Evolutionary conservation across 2,113 vertebrate species (phyloP).

Genomic region (Sturnira hondurensis): DNA sequence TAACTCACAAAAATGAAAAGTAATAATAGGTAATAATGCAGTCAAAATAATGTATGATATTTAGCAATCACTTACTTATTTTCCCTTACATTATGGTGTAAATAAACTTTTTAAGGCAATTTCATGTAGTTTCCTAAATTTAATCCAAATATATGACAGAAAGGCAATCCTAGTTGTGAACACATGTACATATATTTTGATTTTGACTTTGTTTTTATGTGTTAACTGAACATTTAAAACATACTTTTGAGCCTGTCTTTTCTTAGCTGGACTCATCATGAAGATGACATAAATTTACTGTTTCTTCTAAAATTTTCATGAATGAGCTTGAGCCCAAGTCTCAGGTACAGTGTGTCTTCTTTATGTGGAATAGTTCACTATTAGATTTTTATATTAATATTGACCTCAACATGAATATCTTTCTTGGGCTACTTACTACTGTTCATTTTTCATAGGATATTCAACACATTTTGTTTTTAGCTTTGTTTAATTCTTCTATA

Average conservation of each 20-base stretch:
- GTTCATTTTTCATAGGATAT: not conserved
- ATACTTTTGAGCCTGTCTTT: not conserved
- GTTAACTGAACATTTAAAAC: not conserved
- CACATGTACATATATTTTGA: not conserved
- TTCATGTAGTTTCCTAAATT: not conserved
- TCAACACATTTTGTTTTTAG: not conserved
- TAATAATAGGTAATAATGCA: slow-evolving; percentile 14
- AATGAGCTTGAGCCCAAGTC: not conserved
- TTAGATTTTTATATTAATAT: not conserved
- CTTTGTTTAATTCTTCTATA: not conserved
- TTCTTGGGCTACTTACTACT: not conserved
- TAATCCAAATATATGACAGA: not conserved
- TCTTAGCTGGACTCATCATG: not conserved
- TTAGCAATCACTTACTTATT: not conserved
- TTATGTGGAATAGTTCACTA: not conserved
- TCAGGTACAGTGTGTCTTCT: not conserved
- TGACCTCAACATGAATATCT: not conserved
- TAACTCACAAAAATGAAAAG: slow-evolving; percentile 35
- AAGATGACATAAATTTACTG: not conserved
- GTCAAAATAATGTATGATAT: not conserved
- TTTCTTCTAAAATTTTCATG: not conserved
- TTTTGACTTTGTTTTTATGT: not conserved
- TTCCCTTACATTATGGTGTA: not conserved
- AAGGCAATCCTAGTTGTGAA: slow-evolving; percentile 9
- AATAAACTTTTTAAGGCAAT: not conserved